A percentile compares a stretch with the other conserved stretches of the same genome.
These are phyloP conservation scores for Eupithecia centaureata DNA, from an alignment of 2,888 invertebrate species.

Conservation along the genomic window DNA sequence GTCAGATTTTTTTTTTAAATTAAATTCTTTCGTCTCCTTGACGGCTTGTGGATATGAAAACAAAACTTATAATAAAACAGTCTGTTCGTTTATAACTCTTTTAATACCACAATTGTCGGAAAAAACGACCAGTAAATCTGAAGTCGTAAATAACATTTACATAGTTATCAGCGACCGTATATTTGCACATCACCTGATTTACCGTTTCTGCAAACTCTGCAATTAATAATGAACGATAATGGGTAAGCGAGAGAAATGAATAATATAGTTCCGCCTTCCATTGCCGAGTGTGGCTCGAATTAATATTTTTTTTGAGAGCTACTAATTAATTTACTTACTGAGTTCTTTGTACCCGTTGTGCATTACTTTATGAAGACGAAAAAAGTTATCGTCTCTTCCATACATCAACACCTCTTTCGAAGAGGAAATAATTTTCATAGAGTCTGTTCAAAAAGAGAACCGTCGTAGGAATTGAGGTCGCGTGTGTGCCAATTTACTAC, in stretches of 20 bases:
- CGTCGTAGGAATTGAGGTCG: too few relatives aligned
- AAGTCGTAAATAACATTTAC: slow-evolving; percentile 67
- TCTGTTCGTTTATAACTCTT: neutral
- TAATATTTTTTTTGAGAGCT: neutral
- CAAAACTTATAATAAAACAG: neutral
- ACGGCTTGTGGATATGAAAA: neutral
- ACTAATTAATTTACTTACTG: too few relatives aligned
- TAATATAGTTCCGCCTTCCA: neutral
- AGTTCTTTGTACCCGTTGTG: too few relatives aligned
- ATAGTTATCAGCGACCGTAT: slow-evolving; percentile 56
- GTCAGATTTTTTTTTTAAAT: neutral
- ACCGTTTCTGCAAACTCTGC: slow-evolving; percentile 43
- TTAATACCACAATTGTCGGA: slow-evolving; percentile 44
- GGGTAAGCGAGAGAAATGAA: neutral
- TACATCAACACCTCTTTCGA: too few relatives aligned
- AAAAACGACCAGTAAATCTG: slow-evolving; percentile 65
- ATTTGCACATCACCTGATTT: slow-evolving; percentile 54
- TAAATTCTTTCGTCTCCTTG: neutral
- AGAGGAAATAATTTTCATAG: too few relatives aligned
- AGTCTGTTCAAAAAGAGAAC: too few relatives aligned
- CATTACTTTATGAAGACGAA: too few relatives aligned
- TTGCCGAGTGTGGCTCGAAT: neutral
- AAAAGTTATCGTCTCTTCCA: too few relatives aligned
- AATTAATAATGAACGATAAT: slow-evolving; percentile 37
- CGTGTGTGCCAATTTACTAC: too few relatives aligned